Base-by-base conservation (phyloP, 2,113 vertebrate genomes). In the Passer montanus region DNA sequence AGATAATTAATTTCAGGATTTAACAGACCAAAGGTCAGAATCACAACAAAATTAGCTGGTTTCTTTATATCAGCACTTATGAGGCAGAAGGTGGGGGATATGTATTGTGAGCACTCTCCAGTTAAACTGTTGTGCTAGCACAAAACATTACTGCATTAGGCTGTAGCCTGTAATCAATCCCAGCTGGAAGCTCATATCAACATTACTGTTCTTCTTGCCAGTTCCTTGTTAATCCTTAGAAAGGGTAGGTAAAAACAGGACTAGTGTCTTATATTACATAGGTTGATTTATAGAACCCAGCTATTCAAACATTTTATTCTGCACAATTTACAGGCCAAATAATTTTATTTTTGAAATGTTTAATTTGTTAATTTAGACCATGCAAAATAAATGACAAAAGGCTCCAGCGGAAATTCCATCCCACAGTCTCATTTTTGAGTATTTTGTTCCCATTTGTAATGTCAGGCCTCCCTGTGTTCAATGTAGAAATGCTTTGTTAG, bases 181-280 rank as follows among this genome's bases (percentile, higher is more conserved):
- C 94, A 87, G 85, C 89, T 97, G 96, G 97, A 93, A 94, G 73
- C 78, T 91, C 58, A 5, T 91, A 93, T 93, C 95, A 97, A 90
- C 93, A 93, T 77, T 67, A 89, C 85, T 90, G 56, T 75, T 89
- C 77, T 86, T 96, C 94, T 95, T 95, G 93, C 96, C 95, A 97
- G 93, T 92, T 96, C 87, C 84, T 94, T 88, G 63, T 93, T 97
- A 95, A 96, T 97, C 87, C 95, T 96, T 93, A 92, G 87, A 97
- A 97, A 97, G 76, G 69, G 75, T 86, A 94, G 93, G 88, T 97
- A 94, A 91, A 97, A 97, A 83, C 82, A 94, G 93, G 66, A 70
- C 80, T 64, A 46, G 56, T 78, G 80, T 80, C 92, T 97, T 96
- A 72, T 81, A 74, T 97, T 97, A 95, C 91, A 91, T 76, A 90